A percentile compares a stretch with the other conserved stretches of the same genome.
Evolutionary conservation across 1,140 invertebrate genomes (phyloP).

Genomic region (Dendrolimus kikuchii): DNA sequence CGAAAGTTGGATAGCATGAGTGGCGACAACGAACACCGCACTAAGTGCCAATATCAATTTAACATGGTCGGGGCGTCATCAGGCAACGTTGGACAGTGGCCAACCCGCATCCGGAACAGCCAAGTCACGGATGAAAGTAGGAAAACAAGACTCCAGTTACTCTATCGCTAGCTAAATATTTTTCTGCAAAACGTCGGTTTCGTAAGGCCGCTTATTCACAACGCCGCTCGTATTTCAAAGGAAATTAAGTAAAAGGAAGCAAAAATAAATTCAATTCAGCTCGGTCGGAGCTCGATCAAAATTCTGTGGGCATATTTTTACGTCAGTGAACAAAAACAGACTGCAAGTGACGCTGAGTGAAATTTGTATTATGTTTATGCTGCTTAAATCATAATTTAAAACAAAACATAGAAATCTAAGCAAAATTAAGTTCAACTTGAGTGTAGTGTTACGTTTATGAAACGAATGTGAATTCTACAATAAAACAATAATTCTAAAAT

Average conservation of each 20-base stretch:
- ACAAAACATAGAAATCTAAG: no score
- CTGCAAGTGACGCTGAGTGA: no score
- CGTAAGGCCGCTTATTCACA: constrained; percentile 6
- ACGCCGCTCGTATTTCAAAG: background rate
- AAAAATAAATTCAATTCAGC: background rate
- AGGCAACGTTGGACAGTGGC: constrained; percentile 30
- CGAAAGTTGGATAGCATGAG: constrained; percentile 21
- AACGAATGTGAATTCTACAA: no score
- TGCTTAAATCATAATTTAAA: no score
- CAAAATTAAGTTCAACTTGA: no score
- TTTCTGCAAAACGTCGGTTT: constrained; percentile 7
- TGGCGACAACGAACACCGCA: constrained; percentile 21
- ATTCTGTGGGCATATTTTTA: background rate
- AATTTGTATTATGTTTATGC: no score
- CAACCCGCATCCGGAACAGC: constrained; percentile 25
- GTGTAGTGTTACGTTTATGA: no score
- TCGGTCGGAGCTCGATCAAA: constrained; percentile 3
- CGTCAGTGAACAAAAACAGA: background rate
- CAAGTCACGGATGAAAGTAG: constrained; percentile 30
- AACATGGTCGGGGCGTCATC: constrained; percentile 41
- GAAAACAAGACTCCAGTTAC: constrained; percentile 30
- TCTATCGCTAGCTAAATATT: constrained; percentile 21
- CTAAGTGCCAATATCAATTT: constrained; percentile 53
- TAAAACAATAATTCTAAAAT: no score
- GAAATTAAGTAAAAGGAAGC: constrained; percentile 1